These are phyloP conservation scores for Motacilla tschutschensis DNA, from an alignment of 2,113 vertebrate genomes.

Conservation along the genomic window DNA sequence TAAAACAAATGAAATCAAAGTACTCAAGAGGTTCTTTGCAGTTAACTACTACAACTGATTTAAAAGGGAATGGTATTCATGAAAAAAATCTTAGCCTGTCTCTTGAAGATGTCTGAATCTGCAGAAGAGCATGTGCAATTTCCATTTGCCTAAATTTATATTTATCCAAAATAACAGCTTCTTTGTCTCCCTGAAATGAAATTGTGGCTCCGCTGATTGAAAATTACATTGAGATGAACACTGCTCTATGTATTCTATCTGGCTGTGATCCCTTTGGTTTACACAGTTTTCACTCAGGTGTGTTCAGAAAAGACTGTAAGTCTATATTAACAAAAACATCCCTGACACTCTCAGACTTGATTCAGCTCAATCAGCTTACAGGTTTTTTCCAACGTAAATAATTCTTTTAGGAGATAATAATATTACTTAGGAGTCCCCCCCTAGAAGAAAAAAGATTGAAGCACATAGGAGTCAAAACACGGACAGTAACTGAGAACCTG, in stretches of 20 bases:
- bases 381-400: background rate
- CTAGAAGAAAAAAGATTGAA: background rate
- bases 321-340: background rate
- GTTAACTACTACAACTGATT: background rate
- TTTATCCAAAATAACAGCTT: background rate
- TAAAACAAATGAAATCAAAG: constrained; percentile 42
- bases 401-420: background rate
- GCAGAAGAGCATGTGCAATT: background rate
- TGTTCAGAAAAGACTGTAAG: background rate
- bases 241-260: background rate
- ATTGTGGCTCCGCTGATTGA: background rate
- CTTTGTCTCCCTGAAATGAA: background rate
- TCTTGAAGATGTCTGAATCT: background rate
- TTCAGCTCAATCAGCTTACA: background rate
- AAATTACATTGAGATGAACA: background rate
- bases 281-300: background rate
- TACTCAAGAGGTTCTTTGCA: constrained; percentile 1
- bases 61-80: background rate
- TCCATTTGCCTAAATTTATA: background rate
- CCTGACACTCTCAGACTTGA: background rate
- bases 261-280: background rate
- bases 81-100: background rate
- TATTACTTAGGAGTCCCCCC: background rate
- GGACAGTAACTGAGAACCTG: background rate
- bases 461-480: background rate